Percentiles rank a stretch among this genome's conserved stretches.
Evolutionary conservation across 2,888 invertebrate genomes (phyloP).

Genomic region (Latheticus oryzae): DNA sequence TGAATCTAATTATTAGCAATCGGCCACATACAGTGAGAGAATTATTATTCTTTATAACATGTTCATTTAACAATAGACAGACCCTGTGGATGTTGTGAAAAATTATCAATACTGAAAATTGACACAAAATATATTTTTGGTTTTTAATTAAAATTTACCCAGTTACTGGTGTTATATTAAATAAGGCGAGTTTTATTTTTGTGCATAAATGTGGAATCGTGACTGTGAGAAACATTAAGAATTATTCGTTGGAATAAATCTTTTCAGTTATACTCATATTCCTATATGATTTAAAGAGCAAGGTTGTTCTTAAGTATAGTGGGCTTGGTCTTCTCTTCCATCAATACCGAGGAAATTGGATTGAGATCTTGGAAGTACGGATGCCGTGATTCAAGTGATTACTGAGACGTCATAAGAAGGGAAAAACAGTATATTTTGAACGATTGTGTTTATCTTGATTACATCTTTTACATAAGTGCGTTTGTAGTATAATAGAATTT

Average conservation of each 20-base stretch:
- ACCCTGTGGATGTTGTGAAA: slow-evolving; percentile 17
- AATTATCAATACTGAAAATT: too few relatives aligned
- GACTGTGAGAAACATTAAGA: slow-evolving; percentile 7
- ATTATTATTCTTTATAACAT: slow-evolving; percentile 26
- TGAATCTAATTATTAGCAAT: slow-evolving; percentile 24
- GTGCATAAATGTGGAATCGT: slow-evolving; percentile 5
- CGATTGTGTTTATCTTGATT: slow-evolving; percentile 26
- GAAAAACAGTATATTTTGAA: slow-evolving; percentile 23
- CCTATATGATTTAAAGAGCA: slow-evolving; percentile 6
- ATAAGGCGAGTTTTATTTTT: too few relatives aligned
- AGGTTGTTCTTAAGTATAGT: slow-evolving; percentile 9
- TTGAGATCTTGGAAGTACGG: slow-evolving; percentile 31
- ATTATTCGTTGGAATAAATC: slow-evolving; percentile 1
- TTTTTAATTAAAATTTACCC: too few relatives aligned
- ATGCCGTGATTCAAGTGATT: slow-evolving; percentile 32
- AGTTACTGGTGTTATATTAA: too few relatives aligned
- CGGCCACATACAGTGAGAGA: slow-evolving; percentile 10
- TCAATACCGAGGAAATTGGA: slow-evolving; percentile 9
- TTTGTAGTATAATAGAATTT: slow-evolving; percentile 8
- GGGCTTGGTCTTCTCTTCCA: slow-evolving; percentile 11
- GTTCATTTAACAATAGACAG: slow-evolving; percentile 24
- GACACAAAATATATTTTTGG: too few relatives aligned
- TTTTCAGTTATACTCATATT: slow-evolving; percentile 5
- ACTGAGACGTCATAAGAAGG: slow-evolving; percentile 13
- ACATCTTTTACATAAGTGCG: slow-evolving; percentile 21